Conservation (phyloP, 2,113 vertebrate species). For the Microtus richardsoni region DNA sequence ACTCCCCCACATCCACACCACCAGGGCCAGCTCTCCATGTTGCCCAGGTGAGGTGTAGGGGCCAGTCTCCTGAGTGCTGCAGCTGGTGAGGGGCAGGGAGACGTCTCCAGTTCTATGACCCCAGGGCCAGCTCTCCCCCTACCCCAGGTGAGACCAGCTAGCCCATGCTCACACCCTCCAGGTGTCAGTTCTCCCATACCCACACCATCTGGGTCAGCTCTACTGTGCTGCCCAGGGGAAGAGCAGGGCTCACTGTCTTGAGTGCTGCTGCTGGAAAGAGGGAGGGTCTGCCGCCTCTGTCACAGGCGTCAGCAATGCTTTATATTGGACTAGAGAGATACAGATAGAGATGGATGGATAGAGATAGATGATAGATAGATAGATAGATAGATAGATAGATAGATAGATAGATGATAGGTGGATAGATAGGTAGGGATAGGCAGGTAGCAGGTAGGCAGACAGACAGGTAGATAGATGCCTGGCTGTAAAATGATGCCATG, state of each 20-base stretch:
- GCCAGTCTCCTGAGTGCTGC: too few relatives aligned
- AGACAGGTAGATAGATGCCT: not conserved
- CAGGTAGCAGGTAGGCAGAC: too few relatives aligned
- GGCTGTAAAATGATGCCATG: too few relatives aligned
- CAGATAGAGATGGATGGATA: not conserved
- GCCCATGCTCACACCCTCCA: too few relatives aligned
- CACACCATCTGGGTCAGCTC: not conserved
- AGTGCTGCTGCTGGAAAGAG: not conserved
- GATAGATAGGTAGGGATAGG: not conserved
- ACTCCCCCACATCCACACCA: not conserved
- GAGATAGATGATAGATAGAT: not conserved
- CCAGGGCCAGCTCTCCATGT: too few relatives aligned
- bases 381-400: not conserved
- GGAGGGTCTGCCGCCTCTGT: not conserved
- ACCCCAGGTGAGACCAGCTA: too few relatives aligned
- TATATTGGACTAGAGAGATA: not conserved
- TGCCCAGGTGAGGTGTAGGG: too few relatives aligned
- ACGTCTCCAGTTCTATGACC: too few relatives aligned
- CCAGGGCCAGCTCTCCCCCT: too few relatives aligned
- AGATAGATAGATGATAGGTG: not conserved
- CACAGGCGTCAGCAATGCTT: not conserved
- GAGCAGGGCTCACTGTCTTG: not conserved
- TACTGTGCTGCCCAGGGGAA: not conserved
- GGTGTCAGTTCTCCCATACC: not conserved
- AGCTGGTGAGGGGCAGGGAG: too few relatives aligned